Evolutionary conservation across 2,888 invertebrate genomes (phyloP).

Genomic region (Urechis unicinctus): DNA sequence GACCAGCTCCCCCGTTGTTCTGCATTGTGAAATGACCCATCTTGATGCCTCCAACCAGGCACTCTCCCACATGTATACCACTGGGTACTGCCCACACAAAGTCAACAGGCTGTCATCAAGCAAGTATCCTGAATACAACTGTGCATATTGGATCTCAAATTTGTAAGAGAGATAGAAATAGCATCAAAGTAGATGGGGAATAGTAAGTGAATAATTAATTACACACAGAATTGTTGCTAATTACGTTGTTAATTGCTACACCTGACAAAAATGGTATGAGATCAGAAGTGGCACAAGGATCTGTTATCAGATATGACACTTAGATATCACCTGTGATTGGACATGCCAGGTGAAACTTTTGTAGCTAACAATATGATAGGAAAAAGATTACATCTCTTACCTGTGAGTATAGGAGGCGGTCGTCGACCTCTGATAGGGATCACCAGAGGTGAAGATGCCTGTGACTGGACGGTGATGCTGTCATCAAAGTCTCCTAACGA

Average conservation of each 20-base stretch:
- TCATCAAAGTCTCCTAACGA: conserved; percentile 46
- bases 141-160: too few species aligned
- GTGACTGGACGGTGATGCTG: conserved; percentile 42
- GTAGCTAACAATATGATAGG: too few species aligned
- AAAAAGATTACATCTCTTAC: too few species aligned
- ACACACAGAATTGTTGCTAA: too few species aligned
- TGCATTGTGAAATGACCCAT: conserved; percentile 37
- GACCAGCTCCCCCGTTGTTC: conserved; percentile 46
- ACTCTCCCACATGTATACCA: conserved; percentile 41
- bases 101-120: too few species aligned
- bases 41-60: conserved; percentile 45
- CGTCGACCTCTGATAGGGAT: conserved; percentile 38
- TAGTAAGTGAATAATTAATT: background rate
- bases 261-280: too few species aligned
- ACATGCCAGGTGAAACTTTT: too few species aligned
- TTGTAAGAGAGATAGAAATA: too few species aligned
- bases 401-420: conserved; percentile 39
- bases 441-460: conserved; percentile 34
- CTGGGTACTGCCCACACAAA: conserved; percentile 41
- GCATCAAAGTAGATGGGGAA: background rate
- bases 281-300: too few species aligned
- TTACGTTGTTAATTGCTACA: too few species aligned
- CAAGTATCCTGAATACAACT: background rate
- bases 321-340: too few species aligned
- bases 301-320: too few species aligned